Evolutionary conservation across 2,888 invertebrate species (phyloP), one percentile per base, ranked within the genome.

Genomic region (Tenodera sinensis): DNA sequence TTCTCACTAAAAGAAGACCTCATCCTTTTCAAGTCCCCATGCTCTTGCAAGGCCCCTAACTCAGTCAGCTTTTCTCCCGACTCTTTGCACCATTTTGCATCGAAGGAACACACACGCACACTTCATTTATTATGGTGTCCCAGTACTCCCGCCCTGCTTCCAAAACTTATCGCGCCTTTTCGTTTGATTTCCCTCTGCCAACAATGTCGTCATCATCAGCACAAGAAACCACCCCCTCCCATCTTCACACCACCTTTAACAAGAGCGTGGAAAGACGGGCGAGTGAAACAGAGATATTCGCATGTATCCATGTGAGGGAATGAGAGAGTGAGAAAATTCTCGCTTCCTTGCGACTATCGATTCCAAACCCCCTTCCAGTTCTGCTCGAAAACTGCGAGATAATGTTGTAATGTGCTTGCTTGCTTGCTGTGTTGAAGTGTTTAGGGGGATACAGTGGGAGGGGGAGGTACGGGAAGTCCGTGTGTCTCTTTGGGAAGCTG

Each of bases 131-230:
- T 87, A 89, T 88, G 54, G 88, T 88, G 83, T 83, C 89, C n/a
- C 83, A 30, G 27, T 71, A 34, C 87, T 82, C 54, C 54, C 54
- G 85, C 28, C n/a, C 42, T 85, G n/a, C 27, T 42, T 27, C 47
- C 81, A 15, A 34, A 85, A 83, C 47, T 88, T 89, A 89, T 89
- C 89, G 83, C 89, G 83, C 83, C 89, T 89, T 90, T 90, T 89
- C 90, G 90, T 88, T 90, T 90, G 90, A 90, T 89, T 90, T 90
- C 89, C 90, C 85, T 71, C 54, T 90, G 89, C 81, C 90, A 90
- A 90, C 90, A 90, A 90, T 89, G 90, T 89, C 90, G 89, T 90
- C 90, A 89, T 87, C 87, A 83, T 83, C 25, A 42, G 83, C 54
- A 71, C 83, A 42, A 87, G 87, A 83, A 89, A 47, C 28, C 89